Percentiles rank a stretch among this genome's conserved stretches.
Conservation (phyloP, 2,113 vertebrate species). For the Nibea albiflora region DNA sequence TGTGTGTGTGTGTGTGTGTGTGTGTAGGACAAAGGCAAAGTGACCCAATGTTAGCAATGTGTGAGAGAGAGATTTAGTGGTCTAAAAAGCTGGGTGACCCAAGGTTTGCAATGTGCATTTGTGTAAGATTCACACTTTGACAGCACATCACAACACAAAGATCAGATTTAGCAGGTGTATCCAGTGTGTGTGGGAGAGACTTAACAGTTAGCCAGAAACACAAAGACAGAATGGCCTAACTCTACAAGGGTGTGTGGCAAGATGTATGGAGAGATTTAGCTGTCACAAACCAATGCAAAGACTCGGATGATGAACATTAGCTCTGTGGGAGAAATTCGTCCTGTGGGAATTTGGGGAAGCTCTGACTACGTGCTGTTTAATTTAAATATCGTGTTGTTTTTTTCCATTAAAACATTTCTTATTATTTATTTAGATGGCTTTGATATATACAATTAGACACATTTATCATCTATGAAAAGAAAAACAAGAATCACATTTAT, state of each 20-base stretch:
- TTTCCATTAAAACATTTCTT: neutral
- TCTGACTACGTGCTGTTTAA: neutral
- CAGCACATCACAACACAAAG: constrained; percentile 79
- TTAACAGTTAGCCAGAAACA: constrained; percentile 57
- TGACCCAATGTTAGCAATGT: constrained; percentile 72
- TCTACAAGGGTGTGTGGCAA: constrained; percentile 22
- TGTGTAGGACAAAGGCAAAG: constrained; percentile 68
- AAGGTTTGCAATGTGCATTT: constrained; percentile 69
- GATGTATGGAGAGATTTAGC: constrained; percentile 55
- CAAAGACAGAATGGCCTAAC: constrained; percentile 66
- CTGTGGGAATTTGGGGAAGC: constrained; percentile 5
- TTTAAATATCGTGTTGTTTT: constrained; percentile 1
- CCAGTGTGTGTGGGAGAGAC: constrained; percentile 39
- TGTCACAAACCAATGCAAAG: constrained; percentile 45
- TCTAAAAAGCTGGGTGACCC: constrained; percentile 81
- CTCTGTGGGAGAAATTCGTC: constrained; percentile 54
- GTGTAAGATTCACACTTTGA: constrained; percentile 86
- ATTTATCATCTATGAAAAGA: neutral
- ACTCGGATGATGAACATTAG: constrained; percentile 39
- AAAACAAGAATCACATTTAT: neutral
- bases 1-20: constrained; percentile 51
- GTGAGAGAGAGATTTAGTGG: constrained; percentile 76
- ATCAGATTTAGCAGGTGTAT: constrained; percentile 72
- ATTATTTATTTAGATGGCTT: neutral
- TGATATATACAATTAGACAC: neutral